phyloP scores from a whole-genome alignment of 1,140 invertebrate species.

The Conus ventricosus region DNA sequence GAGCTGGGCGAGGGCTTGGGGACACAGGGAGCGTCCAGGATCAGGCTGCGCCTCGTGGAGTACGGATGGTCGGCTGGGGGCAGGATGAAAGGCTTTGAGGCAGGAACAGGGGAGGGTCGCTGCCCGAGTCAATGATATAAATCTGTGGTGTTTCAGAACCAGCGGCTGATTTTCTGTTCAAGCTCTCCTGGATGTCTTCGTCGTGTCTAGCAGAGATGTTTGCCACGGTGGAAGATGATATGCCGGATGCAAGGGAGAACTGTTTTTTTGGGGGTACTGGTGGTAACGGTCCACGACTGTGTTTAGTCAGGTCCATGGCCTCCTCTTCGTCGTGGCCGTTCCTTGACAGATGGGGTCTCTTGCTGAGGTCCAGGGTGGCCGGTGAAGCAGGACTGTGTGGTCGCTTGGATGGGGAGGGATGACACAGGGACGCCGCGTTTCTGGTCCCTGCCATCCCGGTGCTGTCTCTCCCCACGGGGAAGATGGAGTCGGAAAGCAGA shows the following conservation, averaged over 20 bases:
- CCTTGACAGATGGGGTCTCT: slow-evolving; percentile 19
- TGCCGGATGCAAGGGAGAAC: background rate
- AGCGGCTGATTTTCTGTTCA: slow-evolving; percentile 39
- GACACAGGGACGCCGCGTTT: background rate
- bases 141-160: slow-evolving; percentile 57
- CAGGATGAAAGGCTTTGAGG: slow-evolving; percentile 53
- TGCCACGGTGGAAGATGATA: background rate
- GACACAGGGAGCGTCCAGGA: slow-evolving; percentile 67
- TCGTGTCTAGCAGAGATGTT: background rate
- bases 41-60: slow-evolving; percentile 64
- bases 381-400: slow-evolving; percentile 40
- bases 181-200: slow-evolving; percentile 29
- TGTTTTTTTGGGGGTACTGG: slow-evolving; percentile 23
- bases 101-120: slow-evolving; percentile 54
- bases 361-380: slow-evolving; percentile 38
- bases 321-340: slow-evolving; percentile 36
- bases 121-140: slow-evolving; percentile 60
- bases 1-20: slow-evolving; percentile 55
- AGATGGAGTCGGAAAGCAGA: slow-evolving; percentile 25
- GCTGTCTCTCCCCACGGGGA: slow-evolving; percentile 22
- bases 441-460: background rate
- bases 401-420: slow-evolving; percentile 43
- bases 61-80: slow-evolving; percentile 65
- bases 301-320: slow-evolving; percentile 55
- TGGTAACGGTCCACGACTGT: slow-evolving; percentile 14